phyloP scores from a whole-genome alignment of 2,888 invertebrate species.

The Cacoxenus indagator region DNA sequence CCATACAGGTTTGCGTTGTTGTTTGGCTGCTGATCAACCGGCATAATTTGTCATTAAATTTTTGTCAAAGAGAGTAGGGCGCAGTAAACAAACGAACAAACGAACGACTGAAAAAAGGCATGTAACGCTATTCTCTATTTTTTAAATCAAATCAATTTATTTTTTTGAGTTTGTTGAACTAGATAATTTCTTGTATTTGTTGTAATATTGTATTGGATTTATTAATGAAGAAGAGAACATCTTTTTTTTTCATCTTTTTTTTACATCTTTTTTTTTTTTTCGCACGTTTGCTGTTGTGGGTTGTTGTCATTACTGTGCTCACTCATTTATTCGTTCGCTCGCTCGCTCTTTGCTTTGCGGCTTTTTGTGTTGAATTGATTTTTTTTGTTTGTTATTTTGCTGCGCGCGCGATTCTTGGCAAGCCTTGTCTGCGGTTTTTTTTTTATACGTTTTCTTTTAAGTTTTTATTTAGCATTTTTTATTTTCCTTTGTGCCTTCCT shows the following conservation, averaged over 20 bases:
- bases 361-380: slow-evolving; percentile 3
- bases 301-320: neutral
- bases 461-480: neutral
- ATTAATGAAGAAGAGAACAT: neutral
- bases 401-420: neutral
- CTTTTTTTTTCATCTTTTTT: neutral
- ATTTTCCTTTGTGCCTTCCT: neutral
- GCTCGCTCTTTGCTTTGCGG: neutral
- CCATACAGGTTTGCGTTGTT: too few relatives aligned
- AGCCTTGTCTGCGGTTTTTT: neutral
- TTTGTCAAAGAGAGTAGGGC: too few relatives aligned
- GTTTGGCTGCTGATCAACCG: too few relatives aligned
- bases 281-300: neutral
- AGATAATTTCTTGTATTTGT: too few relatives aligned
- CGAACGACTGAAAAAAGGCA: too few relatives aligned
- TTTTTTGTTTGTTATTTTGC: slow-evolving; percentile 2
- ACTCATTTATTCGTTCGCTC: slow-evolving; percentile 4
- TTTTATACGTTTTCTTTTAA: neutral
- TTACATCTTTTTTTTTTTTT: neutral
- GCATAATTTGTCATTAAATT: too few relatives aligned
- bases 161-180: too few relatives aligned
- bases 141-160: too few relatives aligned
- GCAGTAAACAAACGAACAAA: too few relatives aligned
- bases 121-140: too few relatives aligned
- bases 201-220: too few relatives aligned